phyloP scores from a whole-genome alignment of 2,888 invertebrate genomes.

The Penaeus monodon region DNA sequence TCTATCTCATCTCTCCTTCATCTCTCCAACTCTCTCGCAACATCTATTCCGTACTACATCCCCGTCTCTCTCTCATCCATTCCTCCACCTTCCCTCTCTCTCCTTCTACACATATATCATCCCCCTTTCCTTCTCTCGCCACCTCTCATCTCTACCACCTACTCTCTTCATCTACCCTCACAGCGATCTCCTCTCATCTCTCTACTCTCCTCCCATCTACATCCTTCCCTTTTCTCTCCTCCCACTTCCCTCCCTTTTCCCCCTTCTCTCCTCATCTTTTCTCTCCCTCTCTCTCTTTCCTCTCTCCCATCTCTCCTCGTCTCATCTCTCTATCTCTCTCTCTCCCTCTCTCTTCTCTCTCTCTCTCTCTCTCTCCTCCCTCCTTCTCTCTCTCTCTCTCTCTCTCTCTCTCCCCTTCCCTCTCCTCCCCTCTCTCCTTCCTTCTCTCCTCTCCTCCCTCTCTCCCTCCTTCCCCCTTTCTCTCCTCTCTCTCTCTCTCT shows the following conservation, averaged over 20 bases:
- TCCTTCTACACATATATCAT: too few relatives aligned
- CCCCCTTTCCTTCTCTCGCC: too few relatives aligned
- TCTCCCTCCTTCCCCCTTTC: too few relatives aligned
- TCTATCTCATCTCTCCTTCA: too few relatives aligned
- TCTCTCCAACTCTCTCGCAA: neutral
- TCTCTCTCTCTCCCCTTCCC: too few relatives aligned
- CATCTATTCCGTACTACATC: neutral
- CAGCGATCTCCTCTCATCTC: neutral
- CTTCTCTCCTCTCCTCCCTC: too few relatives aligned
- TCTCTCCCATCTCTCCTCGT: conserved; percentile 16
- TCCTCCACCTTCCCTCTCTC: neutral
- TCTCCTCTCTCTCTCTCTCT: rapidly evolving
- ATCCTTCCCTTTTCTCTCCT: neutral
- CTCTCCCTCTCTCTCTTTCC: conserved; percentile 25
- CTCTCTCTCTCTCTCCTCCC: too few relatives aligned
- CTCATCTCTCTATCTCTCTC: too few relatives aligned
- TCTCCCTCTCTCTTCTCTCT: too few relatives aligned
- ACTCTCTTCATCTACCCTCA: neutral
- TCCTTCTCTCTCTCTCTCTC: too few relatives aligned
- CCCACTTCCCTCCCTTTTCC: neutral
- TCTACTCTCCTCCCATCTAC: neutral
- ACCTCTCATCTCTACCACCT: neutral
- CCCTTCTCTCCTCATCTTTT: neutral
- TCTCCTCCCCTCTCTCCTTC: too few relatives aligned
- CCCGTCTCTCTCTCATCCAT: neutral